Conservation (phyloP, 37 sponge, comb jelly and placozoan genomes). For the Ianthella basta region DNA sequence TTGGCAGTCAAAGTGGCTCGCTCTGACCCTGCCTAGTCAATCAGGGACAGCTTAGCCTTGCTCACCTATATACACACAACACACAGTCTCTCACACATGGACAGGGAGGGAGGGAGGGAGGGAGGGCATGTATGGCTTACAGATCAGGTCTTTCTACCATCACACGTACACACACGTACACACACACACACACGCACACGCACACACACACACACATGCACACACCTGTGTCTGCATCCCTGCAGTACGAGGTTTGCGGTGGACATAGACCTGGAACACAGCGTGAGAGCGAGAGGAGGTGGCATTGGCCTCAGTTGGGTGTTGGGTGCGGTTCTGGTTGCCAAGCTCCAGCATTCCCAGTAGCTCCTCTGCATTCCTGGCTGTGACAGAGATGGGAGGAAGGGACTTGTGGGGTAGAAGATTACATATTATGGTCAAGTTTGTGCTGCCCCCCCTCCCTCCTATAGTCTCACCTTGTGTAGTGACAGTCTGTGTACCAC, state of each 20-base stretch:
- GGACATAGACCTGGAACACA: constrained; percentile 91
- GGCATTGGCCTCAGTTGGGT: constrained; percentile 97
- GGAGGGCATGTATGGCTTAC: no score
- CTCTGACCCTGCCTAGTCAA: constrained; percentile 97
- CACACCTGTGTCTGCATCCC: constrained; percentile 41
- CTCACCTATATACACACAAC: constrained; percentile 56
- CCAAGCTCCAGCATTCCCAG: constrained; percentile 84
- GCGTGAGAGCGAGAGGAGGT: constrained; percentile 96
- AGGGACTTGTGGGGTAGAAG: no score
- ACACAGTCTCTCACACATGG: no score
- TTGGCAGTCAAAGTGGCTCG: constrained; percentile 91
- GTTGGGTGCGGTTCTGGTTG: constrained; percentile 92
- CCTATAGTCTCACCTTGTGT: no score
- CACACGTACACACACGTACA: no score
- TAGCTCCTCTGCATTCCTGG: constrained; percentile 85
- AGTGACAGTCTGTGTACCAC: no score
- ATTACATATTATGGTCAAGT: no score
- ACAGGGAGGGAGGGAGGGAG: no score
- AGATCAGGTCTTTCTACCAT: no score
- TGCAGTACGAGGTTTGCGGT: constrained; percentile 82
- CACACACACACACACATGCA: no score
- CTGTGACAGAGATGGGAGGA: constrained; percentile 31
- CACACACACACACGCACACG: no score
- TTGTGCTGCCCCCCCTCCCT: no score
- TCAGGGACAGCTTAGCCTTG: constrained; percentile 83